These are phyloP conservation scores for Polia nebulosa DNA, from an alignment of 2,888 invertebrate genomes.

Conservation along the genomic window DNA sequence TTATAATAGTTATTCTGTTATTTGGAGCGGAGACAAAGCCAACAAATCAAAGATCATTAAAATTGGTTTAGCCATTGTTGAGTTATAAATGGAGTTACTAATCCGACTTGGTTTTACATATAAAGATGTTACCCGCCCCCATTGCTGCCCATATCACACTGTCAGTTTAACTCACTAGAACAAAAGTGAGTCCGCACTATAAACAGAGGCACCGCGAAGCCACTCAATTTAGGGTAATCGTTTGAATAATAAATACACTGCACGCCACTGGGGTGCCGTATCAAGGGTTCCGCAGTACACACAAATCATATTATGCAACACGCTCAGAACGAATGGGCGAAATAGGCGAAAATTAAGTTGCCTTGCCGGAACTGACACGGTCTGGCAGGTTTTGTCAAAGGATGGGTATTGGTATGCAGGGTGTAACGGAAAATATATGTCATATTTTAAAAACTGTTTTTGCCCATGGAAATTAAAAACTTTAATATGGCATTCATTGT, in stretches of 20 bases:
- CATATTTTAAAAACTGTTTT: no score
- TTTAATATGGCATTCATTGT: no score
- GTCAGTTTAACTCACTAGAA: constrained; percentile 31
- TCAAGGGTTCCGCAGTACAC: constrained; percentile 41
- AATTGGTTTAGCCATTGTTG: no score
- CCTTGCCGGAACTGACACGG: constrained; percentile 14
- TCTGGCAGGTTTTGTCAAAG: constrained; percentile 16
- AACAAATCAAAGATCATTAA: no score
- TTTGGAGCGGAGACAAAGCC: no score
- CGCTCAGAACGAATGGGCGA: constrained; percentile 31
- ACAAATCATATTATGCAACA: constrained; percentile 58
- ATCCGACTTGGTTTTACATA: no score
- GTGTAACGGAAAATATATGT: no score
- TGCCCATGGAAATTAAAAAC: no score
- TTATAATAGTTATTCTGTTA: no score
- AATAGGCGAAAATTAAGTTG: constrained; percentile 30
- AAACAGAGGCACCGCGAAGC: constrained; percentile 40
- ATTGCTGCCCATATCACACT: not conserved
- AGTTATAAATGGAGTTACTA: no score
- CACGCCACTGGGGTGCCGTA: constrained; percentile 34
- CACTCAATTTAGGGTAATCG: constrained; percentile 57
- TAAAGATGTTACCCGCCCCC: not conserved
- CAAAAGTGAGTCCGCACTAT: constrained; percentile 39
- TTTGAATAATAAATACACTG: constrained; percentile 59
- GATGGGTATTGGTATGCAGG: no score